Base-by-base conservation (phyloP, 2,797 vertebrate species). In the Brotogeris chrysoptera region DNA sequence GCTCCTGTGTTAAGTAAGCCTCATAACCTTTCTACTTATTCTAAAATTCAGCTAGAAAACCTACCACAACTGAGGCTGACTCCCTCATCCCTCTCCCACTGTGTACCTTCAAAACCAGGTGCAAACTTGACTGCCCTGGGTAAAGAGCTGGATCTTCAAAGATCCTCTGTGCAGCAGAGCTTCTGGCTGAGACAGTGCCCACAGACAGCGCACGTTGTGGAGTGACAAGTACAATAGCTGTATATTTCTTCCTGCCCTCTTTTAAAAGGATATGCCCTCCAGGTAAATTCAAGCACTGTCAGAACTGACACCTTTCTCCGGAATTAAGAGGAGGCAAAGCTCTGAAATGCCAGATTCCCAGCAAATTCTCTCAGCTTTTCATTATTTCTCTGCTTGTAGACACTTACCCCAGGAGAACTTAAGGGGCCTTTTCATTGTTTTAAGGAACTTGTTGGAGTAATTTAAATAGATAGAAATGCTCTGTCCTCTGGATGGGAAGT, bases 311-410 rank as follows among this genome's bases (percentile, higher is more conserved):
- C 49, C 32, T 86, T 49, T 5, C 44, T 68, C 24, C n/a, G 34
- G 84, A 92, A 90, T 92, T 93, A 95, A 91, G 63, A 84, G 76
- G 53, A 81, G 16, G n/a, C 38, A 87, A 80, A 63, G 68, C 60
- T 77, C 92, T 53, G 59, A 92, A 91, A 90, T 83, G 55, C 71
- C 68, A 90, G 65, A 47, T 43, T 87, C 47, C 23, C n/a, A 80
- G 84, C 70, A 94, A 85, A 94, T 95, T 83, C 30, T 59, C 68
- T 53, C 39, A 64, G 36, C 28, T 53, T 96, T 93, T 96, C 64
- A 43, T 95, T 93, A 76, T 88, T 82, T 91, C 49, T 80, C 30
- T 60, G 32, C 30, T 71, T 61, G 36, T 32, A 81, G 55, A 63
- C 70, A 69, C 71, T 78, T 88, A 81, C 38, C 41, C 65, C n/a